These are phyloP conservation scores for Hoplostethus atlanticus DNA, from an alignment of 2,797 vertebrate genomes.

Conservation along the genomic window DNA sequence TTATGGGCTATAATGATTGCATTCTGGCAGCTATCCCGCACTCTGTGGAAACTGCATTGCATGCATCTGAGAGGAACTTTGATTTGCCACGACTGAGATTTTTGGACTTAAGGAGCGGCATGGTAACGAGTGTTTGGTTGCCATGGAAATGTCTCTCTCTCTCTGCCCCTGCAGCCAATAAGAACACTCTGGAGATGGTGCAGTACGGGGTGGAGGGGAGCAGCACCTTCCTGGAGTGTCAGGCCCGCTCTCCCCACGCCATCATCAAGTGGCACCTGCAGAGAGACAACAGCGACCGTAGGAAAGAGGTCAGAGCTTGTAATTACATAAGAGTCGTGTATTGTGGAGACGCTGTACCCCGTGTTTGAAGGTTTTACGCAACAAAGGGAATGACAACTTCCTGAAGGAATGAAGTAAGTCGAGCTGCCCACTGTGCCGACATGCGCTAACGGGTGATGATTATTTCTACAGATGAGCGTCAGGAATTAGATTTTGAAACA, in stretches of 20 bases:
- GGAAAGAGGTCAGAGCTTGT: slow-evolving; percentile 87
- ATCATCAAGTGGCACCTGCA: slow-evolving; percentile 95
- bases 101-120: slow-evolving; percentile 38
- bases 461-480: slow-evolving; percentile 24
- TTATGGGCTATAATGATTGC: slow-evolving; percentile 5
- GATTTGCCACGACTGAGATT: slow-evolving; percentile 48
- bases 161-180: slow-evolving; percentile 87
- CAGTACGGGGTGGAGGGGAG: slow-evolving; percentile 98
- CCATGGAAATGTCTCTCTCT: slow-evolving; percentile 61
- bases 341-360: background rate
- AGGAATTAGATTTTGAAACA: slow-evolving; percentile 9
- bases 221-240: slow-evolving; percentile 96
- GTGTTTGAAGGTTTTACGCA: too few relatives aligned
- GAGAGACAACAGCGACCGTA: slow-evolving; percentile 93
- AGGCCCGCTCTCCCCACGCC: slow-evolving; percentile 95
- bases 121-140: slow-evolving; percentile 64
- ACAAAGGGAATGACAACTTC: too few relatives aligned
- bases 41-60: slow-evolving; percentile 6
- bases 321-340: background rate
- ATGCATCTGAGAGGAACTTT: slow-evolving; percentile 27
- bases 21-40: slow-evolving; percentile 21
- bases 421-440: background rate
- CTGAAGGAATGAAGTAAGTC: background rate
- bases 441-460: background rate
- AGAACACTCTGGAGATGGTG: slow-evolving; percentile 92